Evolutionary conservation across 2,888 invertebrate species (phyloP).

Genomic region (Eupithecia tripunctaria): DNA sequence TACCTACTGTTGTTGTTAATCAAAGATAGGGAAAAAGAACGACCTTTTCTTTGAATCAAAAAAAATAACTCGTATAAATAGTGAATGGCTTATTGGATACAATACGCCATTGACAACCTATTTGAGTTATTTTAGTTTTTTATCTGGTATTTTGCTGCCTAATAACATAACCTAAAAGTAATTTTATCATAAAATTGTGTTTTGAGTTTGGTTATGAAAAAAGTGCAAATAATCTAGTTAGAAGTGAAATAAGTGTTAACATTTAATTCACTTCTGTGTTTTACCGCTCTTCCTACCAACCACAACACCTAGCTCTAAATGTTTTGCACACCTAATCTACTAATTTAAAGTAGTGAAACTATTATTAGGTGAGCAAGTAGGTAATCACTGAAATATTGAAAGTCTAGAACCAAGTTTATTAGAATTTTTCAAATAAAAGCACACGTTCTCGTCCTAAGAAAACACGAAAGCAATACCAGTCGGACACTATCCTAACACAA

Average conservation of each 20-base stretch:
- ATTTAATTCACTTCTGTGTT: too few relatives aligned
- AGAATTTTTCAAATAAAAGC: slow-evolving; percentile 28
- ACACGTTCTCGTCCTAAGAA: slow-evolving; percentile 55
- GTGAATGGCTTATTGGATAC: too few relatives aligned
- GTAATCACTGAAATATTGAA: not conserved
- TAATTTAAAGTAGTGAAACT: not conserved
- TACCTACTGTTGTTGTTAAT: not conserved
- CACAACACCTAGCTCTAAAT: too few relatives aligned
- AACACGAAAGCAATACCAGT: slow-evolving; percentile 55
- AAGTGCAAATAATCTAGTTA: not conserved
- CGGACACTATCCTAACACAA: slow-evolving; percentile 44
- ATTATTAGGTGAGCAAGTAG: not conserved
- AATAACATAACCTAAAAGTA: not conserved
- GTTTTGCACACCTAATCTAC: too few relatives aligned
- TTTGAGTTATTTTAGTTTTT: not conserved
- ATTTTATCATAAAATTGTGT: not conserved
- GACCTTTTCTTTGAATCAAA: not conserved
- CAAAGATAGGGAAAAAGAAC: not conserved
- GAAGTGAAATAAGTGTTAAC: not conserved
- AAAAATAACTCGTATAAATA: too few relatives aligned
- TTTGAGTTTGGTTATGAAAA: not conserved
- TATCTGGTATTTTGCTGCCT: not conserved
- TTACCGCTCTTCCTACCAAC: too few relatives aligned
- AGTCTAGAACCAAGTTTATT: slow-evolving; percentile 17
- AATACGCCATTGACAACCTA: not conserved